Conservation (phyloP, 2,797 vertebrate genomes). For the Rhabdomys pumilio region DNA sequence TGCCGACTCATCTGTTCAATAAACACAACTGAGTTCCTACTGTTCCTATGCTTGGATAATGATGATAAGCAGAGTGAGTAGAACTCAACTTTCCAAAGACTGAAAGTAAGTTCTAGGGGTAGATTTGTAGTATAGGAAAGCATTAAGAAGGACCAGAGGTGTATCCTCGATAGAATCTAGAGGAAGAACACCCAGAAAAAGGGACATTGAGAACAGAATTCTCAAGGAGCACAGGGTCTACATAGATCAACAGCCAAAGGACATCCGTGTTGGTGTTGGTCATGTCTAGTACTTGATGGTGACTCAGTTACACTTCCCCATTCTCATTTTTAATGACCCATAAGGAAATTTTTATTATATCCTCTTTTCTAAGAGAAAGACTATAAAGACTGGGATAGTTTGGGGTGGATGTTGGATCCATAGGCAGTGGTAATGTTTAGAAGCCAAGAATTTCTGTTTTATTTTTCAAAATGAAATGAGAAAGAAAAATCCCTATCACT, state of each 20-base stretch:
- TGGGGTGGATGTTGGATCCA: not conserved
- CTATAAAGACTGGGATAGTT: not conserved
- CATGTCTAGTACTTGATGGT: not conserved
- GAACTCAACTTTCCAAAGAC: not conserved
- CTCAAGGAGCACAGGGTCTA: not conserved
- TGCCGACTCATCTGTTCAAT: not conserved
- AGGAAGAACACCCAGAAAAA: not conserved
- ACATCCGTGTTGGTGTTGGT: not conserved
- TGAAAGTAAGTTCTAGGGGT: not conserved
- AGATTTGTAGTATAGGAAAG: not conserved
- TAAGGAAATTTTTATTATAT: not conserved
- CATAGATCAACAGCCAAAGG: not conserved
- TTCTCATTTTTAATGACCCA: not conserved
- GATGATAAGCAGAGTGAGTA: not conserved
- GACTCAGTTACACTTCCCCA: not conserved
- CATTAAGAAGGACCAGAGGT: not conserved
- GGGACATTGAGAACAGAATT: not conserved
- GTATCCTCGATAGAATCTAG: not conserved
- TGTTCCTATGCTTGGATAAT: not conserved
- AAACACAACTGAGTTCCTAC: not conserved
- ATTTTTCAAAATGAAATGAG: not conserved
- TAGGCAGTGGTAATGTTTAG: not conserved
- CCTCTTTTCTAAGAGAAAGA: not conserved
- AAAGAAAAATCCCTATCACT: not conserved
- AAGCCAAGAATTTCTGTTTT: not conserved